phyloP scores from a whole-genome alignment of 2,113 vertebrate species.

The Onychorhynchus coronatus region DNA sequence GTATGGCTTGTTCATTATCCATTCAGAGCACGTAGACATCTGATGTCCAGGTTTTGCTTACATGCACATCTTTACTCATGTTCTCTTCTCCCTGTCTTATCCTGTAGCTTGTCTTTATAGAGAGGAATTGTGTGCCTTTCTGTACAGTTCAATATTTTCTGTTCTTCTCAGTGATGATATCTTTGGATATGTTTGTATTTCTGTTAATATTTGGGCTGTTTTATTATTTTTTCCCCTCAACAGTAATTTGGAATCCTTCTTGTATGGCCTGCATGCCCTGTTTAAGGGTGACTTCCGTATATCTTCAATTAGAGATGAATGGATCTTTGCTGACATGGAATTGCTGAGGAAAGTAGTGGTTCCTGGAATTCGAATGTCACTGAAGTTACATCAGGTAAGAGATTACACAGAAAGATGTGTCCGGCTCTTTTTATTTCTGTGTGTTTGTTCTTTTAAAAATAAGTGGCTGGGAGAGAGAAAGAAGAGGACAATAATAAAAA shows the following conservation, averaged over 20 bases:
- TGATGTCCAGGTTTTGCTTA: not conserved
- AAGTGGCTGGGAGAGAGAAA: not conserved
- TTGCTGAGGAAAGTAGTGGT: slow-evolving; percentile 96
- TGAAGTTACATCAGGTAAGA: slow-evolving; percentile 95
- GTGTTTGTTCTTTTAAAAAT: not conserved
- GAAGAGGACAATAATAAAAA: not conserved
- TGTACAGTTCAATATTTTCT: not conserved
- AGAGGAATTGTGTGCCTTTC: not conserved
- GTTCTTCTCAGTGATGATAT: not conserved
- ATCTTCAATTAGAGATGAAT: slow-evolving; percentile 95
- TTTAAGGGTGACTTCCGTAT: slow-evolving; percentile 99
- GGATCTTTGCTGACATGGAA: slow-evolving; percentile 99
- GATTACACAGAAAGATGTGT: not conserved
- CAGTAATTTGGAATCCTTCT: slow-evolving; percentile 98
- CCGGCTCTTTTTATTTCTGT: not conserved
- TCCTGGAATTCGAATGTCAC: slow-evolving; percentile 97
- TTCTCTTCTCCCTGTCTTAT: not conserved
- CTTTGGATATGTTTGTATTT: not conserved
- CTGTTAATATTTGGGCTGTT: not conserved
- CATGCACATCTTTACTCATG: not conserved
- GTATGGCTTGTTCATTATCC: not conserved
- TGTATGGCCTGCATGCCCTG: slow-evolving; percentile 94
- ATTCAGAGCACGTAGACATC: not conserved
- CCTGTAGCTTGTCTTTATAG: not conserved
- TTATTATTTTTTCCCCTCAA: not conserved